A percentile compares a stretch with the other conserved stretches of the same genome.
Conservation (phyloP, 2,888 invertebrate genomes). For the Netelia inedita region DNA sequence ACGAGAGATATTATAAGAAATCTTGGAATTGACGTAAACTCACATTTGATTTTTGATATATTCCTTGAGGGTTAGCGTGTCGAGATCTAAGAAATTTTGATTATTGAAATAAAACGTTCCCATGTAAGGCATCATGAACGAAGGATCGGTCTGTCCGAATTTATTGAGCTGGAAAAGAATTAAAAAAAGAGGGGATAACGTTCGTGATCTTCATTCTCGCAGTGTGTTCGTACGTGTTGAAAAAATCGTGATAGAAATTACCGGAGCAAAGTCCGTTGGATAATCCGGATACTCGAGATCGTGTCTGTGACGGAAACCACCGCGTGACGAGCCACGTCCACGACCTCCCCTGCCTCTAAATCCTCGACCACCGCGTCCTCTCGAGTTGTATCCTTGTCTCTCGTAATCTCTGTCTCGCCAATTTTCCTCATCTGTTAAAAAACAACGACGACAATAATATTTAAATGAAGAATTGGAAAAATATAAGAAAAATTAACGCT, state of each 20-base stretch:
- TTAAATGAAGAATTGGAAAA: slow-evolving; percentile 18
- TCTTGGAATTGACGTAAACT: slow-evolving; percentile 84
- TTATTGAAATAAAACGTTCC: slow-evolving; percentile 88
- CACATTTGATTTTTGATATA: slow-evolving; percentile 96
- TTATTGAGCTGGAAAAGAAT: slow-evolving; percentile 81
- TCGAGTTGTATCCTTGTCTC: slow-evolving; percentile 78
- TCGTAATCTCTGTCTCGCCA: slow-evolving; percentile 82
- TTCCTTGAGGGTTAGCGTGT: slow-evolving; percentile 91
- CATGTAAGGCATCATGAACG: slow-evolving; percentile 87
- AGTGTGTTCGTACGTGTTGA: background rate
- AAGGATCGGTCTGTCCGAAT: slow-evolving; percentile 79
- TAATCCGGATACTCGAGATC: slow-evolving; percentile 86
- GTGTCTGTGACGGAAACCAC: slow-evolving; percentile 84
- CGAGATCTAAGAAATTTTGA: slow-evolving; percentile 87
- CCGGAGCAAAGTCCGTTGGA: slow-evolving; percentile 85
- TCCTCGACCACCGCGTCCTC: slow-evolving; percentile 82
- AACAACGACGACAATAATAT: slow-evolving; percentile 27
- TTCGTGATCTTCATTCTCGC: background rate
- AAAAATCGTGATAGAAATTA: slow-evolving; percentile 69
- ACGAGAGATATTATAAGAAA: slow-evolving; percentile 29
- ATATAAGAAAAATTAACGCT: slow-evolving; percentile 12
- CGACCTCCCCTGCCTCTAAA: slow-evolving; percentile 85
- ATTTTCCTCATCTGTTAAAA: slow-evolving; percentile 78
- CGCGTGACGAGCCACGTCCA: slow-evolving; percentile 86
- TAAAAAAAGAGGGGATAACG: background rate